Base-by-base conservation (phyloP, 2,888 invertebrate species). In the Morpho achilles region DNA sequence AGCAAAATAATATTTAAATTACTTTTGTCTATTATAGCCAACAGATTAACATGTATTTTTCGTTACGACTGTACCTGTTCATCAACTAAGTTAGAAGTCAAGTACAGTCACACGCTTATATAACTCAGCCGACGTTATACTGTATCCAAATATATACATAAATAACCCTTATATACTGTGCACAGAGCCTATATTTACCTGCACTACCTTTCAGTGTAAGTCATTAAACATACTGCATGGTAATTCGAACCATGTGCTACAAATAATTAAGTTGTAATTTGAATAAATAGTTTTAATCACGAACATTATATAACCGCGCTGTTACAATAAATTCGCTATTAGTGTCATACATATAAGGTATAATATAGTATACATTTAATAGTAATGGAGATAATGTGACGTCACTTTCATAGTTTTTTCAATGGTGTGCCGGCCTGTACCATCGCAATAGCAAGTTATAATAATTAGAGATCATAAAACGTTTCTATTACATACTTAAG, bases 1-100 rank as follows among this genome's bases (percentile, higher is more conserved):
- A 16, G 16, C 16, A 16, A 16, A 16, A 16, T 16, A 16, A 16
- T 1, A 16, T 16, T 16, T 16, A 16, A 1, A 16, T 16, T 16
- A 16, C 16, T 16, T 16, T 16, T 16, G 16, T 16, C 16, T 16
- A 16, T 16, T 16, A 16, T 16, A 16, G 16, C 1, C 16, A 16
- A 16, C 16, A 16, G 16, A 32, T 32, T 32, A 32, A 32, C 32
- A 5, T 2, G 32, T 32, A 5, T 32, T 32, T 32, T 32, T 5
- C 32, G 32, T 32, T 56, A 9, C 64, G 73, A 69, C 53, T 70
- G 76, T 84, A 87, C 87, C 63, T 66, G 84, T 82, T 79, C 76
- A 76, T 82, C 82, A 72, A 79, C 79, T 75, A 78, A 79, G 72
- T 82, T 79, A 76, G 79, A 76, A 82, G 84, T 87, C 84, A 82